Evolutionary conservation across 2,113 vertebrate genomes (phyloP).

Genomic region (Dunckerocampus dactyliophorus): DNA sequence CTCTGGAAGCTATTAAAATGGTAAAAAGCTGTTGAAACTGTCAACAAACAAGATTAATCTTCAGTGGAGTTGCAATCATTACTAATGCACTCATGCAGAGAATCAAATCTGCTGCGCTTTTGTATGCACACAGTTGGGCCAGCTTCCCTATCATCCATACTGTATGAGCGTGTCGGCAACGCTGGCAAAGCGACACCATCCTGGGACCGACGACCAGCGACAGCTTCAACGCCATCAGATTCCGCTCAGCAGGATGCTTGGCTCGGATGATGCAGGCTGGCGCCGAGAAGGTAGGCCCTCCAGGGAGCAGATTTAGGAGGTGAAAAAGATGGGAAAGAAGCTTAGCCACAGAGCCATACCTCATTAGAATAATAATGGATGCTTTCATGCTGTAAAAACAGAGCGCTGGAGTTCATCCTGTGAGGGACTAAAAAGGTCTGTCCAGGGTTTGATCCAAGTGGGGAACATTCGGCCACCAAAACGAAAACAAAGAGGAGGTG

Average conservation of each 20-base stretch:
- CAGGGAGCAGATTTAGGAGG: conserved; percentile 12
- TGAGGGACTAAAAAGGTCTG: conserved; percentile 35
- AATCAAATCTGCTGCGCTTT: neutral
- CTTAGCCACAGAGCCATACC: conserved; percentile 36
- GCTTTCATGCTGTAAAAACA: conserved; percentile 63
- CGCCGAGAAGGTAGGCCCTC: conserved; percentile 30
- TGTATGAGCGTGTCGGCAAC: neutral
- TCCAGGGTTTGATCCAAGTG: conserved; percentile 4
- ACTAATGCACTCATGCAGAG: neutral
- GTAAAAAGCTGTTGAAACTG: too few relatives aligned
- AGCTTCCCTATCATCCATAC: neutral
- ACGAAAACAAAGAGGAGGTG: neutral
- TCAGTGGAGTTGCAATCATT: neutral
- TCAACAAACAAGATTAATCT: too few relatives aligned
- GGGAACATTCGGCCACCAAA: conserved; percentile 10
- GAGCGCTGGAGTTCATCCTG: neutral
- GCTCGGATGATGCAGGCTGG: conserved; percentile 45
- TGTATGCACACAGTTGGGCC: too few relatives aligned
- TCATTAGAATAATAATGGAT: conserved; percentile 68
- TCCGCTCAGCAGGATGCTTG: conserved; percentile 34
- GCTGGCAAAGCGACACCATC: conserved; percentile 12
- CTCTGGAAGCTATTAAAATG: too few relatives aligned
- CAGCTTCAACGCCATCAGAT: conserved; percentile 23
- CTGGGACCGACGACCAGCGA: conserved; percentile 20
- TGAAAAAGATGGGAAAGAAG: conserved; percentile 35